A percentile compares a stretch with the other conserved stretches of the same genome.
Evolutionary conservation across 2,888 invertebrate species (phyloP).

Genomic region (Andrena chrysosceles): DNA sequence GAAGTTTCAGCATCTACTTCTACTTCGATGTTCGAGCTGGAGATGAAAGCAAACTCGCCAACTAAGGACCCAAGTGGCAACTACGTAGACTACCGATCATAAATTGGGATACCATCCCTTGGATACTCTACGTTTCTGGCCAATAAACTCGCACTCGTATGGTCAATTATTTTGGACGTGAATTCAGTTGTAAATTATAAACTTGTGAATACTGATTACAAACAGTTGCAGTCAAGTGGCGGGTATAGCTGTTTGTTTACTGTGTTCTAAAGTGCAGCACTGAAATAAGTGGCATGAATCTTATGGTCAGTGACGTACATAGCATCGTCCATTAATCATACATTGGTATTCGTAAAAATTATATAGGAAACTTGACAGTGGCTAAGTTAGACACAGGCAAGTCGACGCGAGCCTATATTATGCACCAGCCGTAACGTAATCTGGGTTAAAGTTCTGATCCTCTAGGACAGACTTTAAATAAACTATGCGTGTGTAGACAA

Average conservation of each 20-base stretch:
- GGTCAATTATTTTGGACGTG: background rate
- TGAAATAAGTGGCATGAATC: background rate
- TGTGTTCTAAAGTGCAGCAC: background rate
- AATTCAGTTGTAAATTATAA: too few species aligned
- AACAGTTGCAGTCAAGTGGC: background rate
- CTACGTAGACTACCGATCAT: slow-evolving; percentile 29
- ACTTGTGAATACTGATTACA: background rate
- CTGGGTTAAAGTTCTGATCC: slow-evolving; percentile 2
- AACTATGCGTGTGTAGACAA: background rate
- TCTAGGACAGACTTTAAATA: background rate
- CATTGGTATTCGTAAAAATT: background rate
- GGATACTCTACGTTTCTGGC: background rate
- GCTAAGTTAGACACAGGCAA: background rate
- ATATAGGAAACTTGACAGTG: background rate
- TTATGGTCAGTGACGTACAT: slow-evolving; percentile 7
- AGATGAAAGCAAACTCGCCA: slow-evolving; percentile 49
- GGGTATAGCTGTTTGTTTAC: background rate
- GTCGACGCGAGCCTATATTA: background rate
- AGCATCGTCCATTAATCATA: slow-evolving; percentile 5
- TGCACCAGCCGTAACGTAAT: background rate
- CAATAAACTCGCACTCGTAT: background rate
- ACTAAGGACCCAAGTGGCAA: slow-evolving; percentile 67
- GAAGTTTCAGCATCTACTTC: slow-evolving; percentile 71
- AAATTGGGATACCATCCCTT: background rate
- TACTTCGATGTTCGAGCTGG: slow-evolving; percentile 66